Base-by-base conservation (phyloP, 2,888 invertebrate genomes). In the Philhelius pedissequus region DNA sequence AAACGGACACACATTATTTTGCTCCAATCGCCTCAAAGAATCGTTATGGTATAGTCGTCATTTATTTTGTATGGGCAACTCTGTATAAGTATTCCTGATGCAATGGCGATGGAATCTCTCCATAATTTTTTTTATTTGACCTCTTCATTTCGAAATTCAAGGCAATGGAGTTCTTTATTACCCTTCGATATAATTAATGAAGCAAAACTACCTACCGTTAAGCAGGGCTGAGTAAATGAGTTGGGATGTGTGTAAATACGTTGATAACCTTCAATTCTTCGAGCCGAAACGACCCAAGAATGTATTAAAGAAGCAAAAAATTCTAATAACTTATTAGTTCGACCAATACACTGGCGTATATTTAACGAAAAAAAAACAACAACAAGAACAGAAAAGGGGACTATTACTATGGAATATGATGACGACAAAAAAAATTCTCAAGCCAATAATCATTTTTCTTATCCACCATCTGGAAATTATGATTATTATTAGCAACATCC, bases 381-480 rank as follows among this genome's bases (percentile, higher is more conserved):
- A 48, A 32, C 30, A 35, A 3, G 0, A 35, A 11, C 13, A 35
- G 13, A 15, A 35, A 64, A 58, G 13, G 32, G 13, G 32, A 64
- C 45, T 9, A 48, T n/a, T 18, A 45, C 13, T 45, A 32, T 32
- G 64, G 48, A 48, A 64, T 64, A 32, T n/a, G 13, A 4, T 32
- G n/a, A 45, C 20, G 25, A 40, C 45, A 62, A 70, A 40, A 74
- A 43, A 78, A 69, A 66, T 70, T 70, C 76, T 69, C 62, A 64
- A 52, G 52, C 64, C 74, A 74, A 83, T 83, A 83, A 83, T 83
- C 83, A 79, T 83, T 83, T 83, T 83, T 74, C 79, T 83, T 83
- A 83, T 79, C 79, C 79, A 70, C 74, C 83, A 83, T 83, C 83
- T 83, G 83, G 83, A 78, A 79, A 74, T 83, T 83, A 83, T 79